Evolutionary conservation across 2,797 vertebrate genomes (phyloP).

Genomic region (Protosalanx chinensis): DNA sequence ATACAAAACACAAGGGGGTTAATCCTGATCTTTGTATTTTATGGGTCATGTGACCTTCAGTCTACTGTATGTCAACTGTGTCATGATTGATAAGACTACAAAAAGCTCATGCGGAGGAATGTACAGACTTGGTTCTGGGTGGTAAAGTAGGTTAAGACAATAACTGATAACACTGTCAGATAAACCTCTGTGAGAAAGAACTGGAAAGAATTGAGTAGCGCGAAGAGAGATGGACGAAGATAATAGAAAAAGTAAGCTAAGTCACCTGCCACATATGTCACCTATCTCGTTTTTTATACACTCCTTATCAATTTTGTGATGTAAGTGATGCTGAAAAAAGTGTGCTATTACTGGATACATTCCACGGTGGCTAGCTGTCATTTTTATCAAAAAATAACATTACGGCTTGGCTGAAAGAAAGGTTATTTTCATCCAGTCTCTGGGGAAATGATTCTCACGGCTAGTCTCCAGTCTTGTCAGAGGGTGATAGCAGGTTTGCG

Average conservation of each 20-base stretch:
- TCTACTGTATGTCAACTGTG: neutral
- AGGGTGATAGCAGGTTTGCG: neutral
- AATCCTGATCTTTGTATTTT: neutral
- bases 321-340: neutral
- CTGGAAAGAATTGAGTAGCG: neutral
- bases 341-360: neutral
- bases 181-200: neutral
- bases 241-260: neutral
- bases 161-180: neutral
- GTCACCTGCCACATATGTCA: neutral
- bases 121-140: neutral
- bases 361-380: neutral
- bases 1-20: neutral
- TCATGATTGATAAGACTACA: neutral
- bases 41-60: neutral
- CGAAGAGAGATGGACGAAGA: neutral
- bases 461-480: neutral
- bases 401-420: neutral
- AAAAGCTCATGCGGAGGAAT: neutral
- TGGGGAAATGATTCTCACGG: neutral
- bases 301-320: too few relatives aligned
- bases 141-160: neutral
- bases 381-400: neutral
- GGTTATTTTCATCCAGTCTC: neutral
- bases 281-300: neutral